phyloP scores from a whole-genome alignment of 1,140 invertebrate genomes.

The Coboldia fuscipes region DNA sequence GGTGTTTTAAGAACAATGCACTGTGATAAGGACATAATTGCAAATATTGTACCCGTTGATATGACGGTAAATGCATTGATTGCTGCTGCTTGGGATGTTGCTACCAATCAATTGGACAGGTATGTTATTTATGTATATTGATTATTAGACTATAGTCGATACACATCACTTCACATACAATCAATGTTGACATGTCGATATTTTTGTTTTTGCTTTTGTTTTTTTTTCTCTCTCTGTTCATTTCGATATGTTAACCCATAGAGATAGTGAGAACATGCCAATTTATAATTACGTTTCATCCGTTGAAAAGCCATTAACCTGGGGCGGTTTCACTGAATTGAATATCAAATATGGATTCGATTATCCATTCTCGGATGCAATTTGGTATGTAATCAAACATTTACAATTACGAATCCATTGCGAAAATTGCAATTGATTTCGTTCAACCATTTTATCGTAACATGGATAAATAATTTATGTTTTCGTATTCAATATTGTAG shows the following conservation, averaged over 20 bases:
- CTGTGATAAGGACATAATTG: conserved; percentile 31
- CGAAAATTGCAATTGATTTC: too few species aligned
- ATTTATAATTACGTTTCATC: conserved; percentile 45
- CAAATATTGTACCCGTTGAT: conserved; percentile 74
- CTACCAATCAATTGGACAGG: conserved; percentile 24
- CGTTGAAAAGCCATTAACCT: conserved; percentile 33
- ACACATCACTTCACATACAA: too few species aligned
- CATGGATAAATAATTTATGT: neutral
- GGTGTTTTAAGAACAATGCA: conserved; percentile 50
- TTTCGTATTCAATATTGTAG: conserved; percentile 18
- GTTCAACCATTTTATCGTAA: neutral
- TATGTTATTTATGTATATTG: conserved; percentile 10
- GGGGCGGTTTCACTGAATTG: conserved; percentile 27
- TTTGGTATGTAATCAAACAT: conserved; percentile 23
- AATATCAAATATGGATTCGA: conserved; percentile 22
- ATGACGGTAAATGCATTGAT: conserved; percentile 59
- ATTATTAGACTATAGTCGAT: too few species aligned
- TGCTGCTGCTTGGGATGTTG: conserved; percentile 38
- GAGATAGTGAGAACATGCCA: conserved; percentile 22
- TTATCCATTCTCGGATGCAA: conserved; percentile 25
- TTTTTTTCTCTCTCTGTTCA: neutral
- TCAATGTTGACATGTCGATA: neutral
- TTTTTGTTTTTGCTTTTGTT: neutral
- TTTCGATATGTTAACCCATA: conserved; percentile 4
- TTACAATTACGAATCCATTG: neutral